Evolutionary conservation across 2,113 vertebrate genomes (phyloP), one percentile per base, ranked within the genome.

Genomic region (Ciconia maguari): DNA sequence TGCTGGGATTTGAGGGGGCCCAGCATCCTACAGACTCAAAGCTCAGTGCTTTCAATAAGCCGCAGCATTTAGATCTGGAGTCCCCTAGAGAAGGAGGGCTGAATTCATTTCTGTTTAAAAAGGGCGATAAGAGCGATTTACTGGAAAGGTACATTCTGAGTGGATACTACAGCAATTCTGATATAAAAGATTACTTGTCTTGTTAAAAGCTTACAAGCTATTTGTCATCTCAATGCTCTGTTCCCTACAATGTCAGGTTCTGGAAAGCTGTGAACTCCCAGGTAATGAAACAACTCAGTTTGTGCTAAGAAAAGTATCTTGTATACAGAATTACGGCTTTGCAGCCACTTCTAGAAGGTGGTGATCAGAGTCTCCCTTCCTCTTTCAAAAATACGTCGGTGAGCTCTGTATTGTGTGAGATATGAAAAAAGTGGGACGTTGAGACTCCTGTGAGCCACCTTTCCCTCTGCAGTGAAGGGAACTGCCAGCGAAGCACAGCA

Each of bases 151-250:
- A 64, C 58, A 18, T 92, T 88, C 51, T 68, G 42, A 80, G 75
- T 34, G 85, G 85, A 71, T 81, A 30, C 52, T 83, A 82, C 44
- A 75, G 90, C 55, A 78, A 82, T 92, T 92, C 77, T 80, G 41
- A 74, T 75, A 80, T 80, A 93, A 91, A 93, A 79, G 81, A 94
- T 94, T 51, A 87, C 83, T 87, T 85, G 77, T 83, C 81, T 82
- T 76, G 91, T 91, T 94, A 95, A 96, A 94, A 94, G 49, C 58
- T 95, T 87, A 89, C 70, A 87, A 69, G 89, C 68, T 87, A 62
- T 95, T 95, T 94, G 74, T 94, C 89, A 89, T 89, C 60, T 83
- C 88, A 84, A 3, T 7, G 5, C 58, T 79, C 93, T 77, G 54
- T 27, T 94, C 57, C 81, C 46, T 66, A 18, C 34, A 61, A n/a